A percentile compares a stretch with the other conserved stretches of the same genome.
These are phyloP conservation scores for Trogon surrucura DNA, from an alignment of 2,113 vertebrate species.

Conservation along the genomic window DNA sequence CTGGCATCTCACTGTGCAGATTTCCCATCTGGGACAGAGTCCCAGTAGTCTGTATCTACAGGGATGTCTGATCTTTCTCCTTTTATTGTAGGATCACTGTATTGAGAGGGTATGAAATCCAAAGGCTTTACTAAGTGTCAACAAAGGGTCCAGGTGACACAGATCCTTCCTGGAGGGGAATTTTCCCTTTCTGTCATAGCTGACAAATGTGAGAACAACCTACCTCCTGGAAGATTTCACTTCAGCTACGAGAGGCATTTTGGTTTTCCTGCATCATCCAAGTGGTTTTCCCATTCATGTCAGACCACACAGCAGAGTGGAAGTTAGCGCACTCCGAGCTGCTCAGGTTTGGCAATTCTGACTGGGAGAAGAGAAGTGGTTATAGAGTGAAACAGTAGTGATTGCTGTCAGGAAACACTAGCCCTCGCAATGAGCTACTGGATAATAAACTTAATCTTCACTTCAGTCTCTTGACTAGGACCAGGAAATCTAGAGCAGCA, in stretches of 20 bases:
- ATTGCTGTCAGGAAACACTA: not conserved
- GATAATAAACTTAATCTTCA: not conserved
- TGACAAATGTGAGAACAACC: not conserved
- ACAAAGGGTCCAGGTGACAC: not conserved
- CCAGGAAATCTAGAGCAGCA: not conserved
- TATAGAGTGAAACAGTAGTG: not conserved
- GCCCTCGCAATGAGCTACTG: not conserved
- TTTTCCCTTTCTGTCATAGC: not conserved
- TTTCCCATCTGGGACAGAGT: not conserved
- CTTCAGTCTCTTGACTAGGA: not conserved
- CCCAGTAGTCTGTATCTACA: not conserved
- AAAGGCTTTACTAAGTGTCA: not conserved
- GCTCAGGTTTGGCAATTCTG: not conserved
- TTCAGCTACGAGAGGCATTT: not conserved
- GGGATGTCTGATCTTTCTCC: not conserved
- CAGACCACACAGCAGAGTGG: not conserved
- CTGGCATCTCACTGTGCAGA: not conserved
- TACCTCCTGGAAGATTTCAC: not conserved
- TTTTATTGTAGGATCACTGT: not conserved
- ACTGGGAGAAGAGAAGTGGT: not conserved
- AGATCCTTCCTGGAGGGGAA: not conserved
- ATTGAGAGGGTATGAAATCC: not conserved
- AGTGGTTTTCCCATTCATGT: rapidly evolving
- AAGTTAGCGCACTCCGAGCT: not conserved
- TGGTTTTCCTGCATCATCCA: not conserved